These are phyloP conservation scores for Zingel zingel DNA, from an alignment of 2,113 vertebrate species.

Conservation along the genomic window DNA sequence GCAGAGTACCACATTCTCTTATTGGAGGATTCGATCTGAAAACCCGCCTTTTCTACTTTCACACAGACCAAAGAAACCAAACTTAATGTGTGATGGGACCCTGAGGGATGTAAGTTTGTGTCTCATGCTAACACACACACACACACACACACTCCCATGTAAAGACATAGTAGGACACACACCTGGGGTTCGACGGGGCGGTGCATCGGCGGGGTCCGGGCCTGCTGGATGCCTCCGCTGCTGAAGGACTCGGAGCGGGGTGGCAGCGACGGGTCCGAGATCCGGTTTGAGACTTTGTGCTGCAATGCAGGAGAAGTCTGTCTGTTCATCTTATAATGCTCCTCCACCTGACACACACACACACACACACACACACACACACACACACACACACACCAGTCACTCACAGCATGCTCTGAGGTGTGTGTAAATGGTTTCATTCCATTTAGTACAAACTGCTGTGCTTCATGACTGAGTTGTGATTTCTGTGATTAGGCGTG, in stretches of 20 bases:
- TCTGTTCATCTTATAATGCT: constrained; percentile 90
- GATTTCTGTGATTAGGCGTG: neutral
- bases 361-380: constrained; percentile 36
- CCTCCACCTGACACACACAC: constrained; percentile 88
- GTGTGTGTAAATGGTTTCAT: neutral
- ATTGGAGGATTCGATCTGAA: too few species aligned
- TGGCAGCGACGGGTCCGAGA: constrained; percentile 96
- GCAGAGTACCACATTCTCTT: too few species aligned
- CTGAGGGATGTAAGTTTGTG: neutral
- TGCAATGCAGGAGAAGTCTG: constrained; percentile 94
- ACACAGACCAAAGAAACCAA: neutral
- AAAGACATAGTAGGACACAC: neutral
- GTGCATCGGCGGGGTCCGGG: constrained; percentile 95
- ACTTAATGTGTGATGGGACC: constrained; percentile 1
- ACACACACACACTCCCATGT: neutral
- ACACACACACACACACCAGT: constrained; percentile 22
- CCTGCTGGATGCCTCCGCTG: constrained; percentile 94
- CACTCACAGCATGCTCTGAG: constrained; percentile 12
- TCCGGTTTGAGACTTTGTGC: constrained; percentile 97
- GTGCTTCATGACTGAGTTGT: neutral
- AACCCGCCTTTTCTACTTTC: too few species aligned
- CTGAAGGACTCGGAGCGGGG: constrained; percentile 98
- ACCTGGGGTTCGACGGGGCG: constrained; percentile 96
- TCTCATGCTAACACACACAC: neutral
- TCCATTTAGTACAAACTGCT: neutral